phyloP scores from a whole-genome alignment of 2,888 invertebrate genomes.

The Gibbula magus region DNA sequence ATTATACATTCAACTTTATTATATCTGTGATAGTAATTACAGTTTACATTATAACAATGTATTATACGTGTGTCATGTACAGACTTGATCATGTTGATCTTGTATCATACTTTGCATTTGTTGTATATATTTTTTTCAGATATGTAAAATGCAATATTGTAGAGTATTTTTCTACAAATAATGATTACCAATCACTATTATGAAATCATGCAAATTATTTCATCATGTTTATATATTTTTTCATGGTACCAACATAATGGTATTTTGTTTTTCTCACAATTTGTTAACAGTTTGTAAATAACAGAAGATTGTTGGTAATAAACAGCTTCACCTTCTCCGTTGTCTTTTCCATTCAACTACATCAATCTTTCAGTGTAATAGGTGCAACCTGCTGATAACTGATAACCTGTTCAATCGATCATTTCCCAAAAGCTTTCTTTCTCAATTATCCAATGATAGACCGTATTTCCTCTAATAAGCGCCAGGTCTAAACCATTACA shows the following conservation, averaged over 20 bases:
- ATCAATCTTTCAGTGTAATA: too few relatives aligned
- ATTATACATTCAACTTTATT: background rate
- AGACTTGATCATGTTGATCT: background rate
- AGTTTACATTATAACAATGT: background rate
- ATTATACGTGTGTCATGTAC: background rate
- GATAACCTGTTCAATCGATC: too few relatives aligned
- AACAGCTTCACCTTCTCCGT: background rate
- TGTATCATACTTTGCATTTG: background rate
- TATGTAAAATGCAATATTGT: slow-evolving; percentile 7
- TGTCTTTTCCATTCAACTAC: too few relatives aligned
- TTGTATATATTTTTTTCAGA: background rate
- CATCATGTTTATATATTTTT: slow-evolving; percentile 12
- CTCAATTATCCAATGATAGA: too few relatives aligned
- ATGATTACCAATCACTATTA: background rate
- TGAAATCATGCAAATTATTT: slow-evolving; percentile 8
- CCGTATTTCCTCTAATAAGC: too few relatives aligned
- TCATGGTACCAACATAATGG: background rate
- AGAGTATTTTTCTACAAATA: slow-evolving; percentile 13
- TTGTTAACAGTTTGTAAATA: slow-evolving; percentile 11
- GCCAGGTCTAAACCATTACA: too few relatives aligned
- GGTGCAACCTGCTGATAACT: too few relatives aligned
- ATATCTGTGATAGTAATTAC: slow-evolving; percentile 5
- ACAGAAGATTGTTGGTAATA: slow-evolving; percentile 1
- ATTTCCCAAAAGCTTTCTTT: too few relatives aligned
- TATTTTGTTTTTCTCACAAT: background rate